A percentile compares a stretch with the other conserved stretches of the same genome.
Evolutionary conservation across 2,797 vertebrate species (phyloP).

Genomic region (Girardinus metallicus): DNA sequence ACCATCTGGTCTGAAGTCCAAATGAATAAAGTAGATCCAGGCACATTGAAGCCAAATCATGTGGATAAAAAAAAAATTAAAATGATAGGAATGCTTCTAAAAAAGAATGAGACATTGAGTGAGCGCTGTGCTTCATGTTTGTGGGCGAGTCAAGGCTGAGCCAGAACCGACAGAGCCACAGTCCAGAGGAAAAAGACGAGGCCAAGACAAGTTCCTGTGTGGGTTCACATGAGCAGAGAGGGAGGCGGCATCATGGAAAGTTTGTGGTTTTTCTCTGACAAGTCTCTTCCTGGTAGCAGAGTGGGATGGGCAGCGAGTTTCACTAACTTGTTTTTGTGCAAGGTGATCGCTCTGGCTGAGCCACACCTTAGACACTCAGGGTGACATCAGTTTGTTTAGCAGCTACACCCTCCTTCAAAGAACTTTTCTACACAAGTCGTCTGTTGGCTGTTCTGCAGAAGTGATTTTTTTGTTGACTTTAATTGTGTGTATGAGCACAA

Average conservation of each 20-base stretch:
- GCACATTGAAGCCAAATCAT: constrained; percentile 10
- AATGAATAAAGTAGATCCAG: constrained; percentile 36
- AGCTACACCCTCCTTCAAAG: not conserved
- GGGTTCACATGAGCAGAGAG: constrained; percentile 31
- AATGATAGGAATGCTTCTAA: constrained; percentile 16
- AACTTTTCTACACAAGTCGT: not conserved
- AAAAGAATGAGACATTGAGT: constrained; percentile 19
- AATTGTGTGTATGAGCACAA: not conserved
- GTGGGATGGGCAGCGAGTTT: constrained; percentile 41
- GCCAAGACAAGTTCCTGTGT: constrained; percentile 50
- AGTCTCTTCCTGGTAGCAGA: constrained; percentile 61
- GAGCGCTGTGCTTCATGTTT: constrained; percentile 41
- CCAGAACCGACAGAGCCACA: constrained; percentile 35
- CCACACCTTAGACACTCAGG: constrained; percentile 43
- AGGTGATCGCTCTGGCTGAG: constrained; percentile 45
- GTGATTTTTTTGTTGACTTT: constrained; percentile 9
- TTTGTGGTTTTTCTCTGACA: constrained; percentile 68
- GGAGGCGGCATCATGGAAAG: constrained; percentile 67
- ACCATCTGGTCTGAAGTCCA: constrained; percentile 28
- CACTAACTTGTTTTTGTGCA: constrained; percentile 55
- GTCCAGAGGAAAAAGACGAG: constrained; percentile 25
- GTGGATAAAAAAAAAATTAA: not conserved
- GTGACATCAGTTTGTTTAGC: constrained; percentile 29
- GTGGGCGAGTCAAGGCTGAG: constrained; percentile 43
- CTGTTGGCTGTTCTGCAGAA: not conserved